Conservation (phyloP, 2,113 vertebrate genomes). For the Lontra canadensis region DNA sequence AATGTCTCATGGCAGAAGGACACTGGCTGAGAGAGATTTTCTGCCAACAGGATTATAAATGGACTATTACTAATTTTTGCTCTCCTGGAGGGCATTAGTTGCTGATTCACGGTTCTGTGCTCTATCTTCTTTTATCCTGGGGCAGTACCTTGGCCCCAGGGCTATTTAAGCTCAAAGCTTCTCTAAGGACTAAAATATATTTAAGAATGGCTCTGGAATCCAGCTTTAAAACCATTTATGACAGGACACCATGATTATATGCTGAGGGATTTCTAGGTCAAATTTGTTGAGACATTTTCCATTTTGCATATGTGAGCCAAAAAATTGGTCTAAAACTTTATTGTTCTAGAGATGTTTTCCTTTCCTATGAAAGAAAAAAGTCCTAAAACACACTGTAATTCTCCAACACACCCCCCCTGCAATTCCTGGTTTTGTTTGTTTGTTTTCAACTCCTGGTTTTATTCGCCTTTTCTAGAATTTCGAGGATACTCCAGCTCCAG, state of each 20-base stretch:
- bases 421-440: neutral
- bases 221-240: neutral
- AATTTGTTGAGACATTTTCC: neutral
- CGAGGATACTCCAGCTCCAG: neutral
- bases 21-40: neutral
- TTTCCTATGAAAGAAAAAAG: neutral
- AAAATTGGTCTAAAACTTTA: neutral
- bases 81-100: neutral
- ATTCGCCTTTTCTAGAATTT: neutral
- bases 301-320: neutral
- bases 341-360: neutral
- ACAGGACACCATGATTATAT: neutral
- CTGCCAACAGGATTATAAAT: neutral
- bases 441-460: neutral
- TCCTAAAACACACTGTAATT: neutral
- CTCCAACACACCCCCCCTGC: neutral
- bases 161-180: neutral
- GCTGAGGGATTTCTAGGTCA: neutral
- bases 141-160: neutral
- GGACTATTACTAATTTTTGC: neutral
- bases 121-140: neutral
- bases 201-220: neutral
- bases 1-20: neutral
- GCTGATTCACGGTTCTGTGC: accelerated
- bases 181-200: neutral